phyloP scores from a whole-genome alignment of 2,888 invertebrate genomes.

The Ptycholaimellus sp. region DNA sequence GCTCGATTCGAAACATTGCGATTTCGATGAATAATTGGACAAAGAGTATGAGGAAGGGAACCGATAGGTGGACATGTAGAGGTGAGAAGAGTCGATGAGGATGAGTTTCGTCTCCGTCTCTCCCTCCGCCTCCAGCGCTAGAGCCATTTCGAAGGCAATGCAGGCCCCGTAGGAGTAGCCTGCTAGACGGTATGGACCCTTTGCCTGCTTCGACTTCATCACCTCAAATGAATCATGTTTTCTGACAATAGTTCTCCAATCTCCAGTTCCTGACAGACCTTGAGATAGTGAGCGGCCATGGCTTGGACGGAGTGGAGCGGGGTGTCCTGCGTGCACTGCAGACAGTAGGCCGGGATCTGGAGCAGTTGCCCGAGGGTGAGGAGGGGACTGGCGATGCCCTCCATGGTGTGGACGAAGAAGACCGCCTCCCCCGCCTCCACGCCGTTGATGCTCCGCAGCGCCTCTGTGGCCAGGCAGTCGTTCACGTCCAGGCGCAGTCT shows the following conservation, averaged over 20 bases:
- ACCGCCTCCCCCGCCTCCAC: not conserved
- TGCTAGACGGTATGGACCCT: slow-evolving; percentile 60
- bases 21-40: slow-evolving; percentile 1
- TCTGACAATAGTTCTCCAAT: too few relatives aligned
- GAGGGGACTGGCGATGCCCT: slow-evolving; percentile 36
- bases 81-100: slow-evolving; percentile 54
- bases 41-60: too few relatives aligned
- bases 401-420: slow-evolving; percentile 50
- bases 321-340: slow-evolving; percentile 21
- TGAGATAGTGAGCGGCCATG: slow-evolving; percentile 21
- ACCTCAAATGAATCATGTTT: slow-evolving; percentile 28
- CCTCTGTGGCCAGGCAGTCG: slow-evolving; percentile 44
- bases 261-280: too few relatives aligned
- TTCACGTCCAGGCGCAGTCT: slow-evolving; percentile 29
- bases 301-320: slow-evolving; percentile 22
- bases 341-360: slow-evolving; percentile 22
- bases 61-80: slow-evolving; percentile 31
- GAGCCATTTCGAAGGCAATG: slow-evolving; percentile 78
- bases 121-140: slow-evolving; percentile 38
- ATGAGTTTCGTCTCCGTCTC: slow-evolving; percentile 35
- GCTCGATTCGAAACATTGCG: too few relatives aligned
- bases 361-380: slow-evolving; percentile 30
- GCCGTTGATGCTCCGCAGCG: slow-evolving; percentile 39
- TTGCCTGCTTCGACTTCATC: slow-evolving; percentile 48
- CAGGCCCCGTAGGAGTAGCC: slow-evolving; percentile 90